Base-by-base conservation (phyloP, 2,797 vertebrate genomes). In the Microctenopoma steveboyesi region DNA sequence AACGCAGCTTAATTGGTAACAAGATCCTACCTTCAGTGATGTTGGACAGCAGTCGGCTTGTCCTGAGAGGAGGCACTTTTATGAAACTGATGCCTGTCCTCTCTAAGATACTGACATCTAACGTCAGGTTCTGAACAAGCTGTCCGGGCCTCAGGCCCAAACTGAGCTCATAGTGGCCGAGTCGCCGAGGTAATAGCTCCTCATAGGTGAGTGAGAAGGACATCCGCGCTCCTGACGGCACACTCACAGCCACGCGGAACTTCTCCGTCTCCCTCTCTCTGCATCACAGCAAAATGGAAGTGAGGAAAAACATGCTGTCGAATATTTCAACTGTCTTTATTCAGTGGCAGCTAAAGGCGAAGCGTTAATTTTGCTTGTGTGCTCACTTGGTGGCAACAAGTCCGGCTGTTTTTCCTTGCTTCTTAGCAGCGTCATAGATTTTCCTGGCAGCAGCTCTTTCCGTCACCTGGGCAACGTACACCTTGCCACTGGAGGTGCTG, bases 301-400 rank as follows among this genome's bases (percentile, higher is more conserved):
- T 43, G 0, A 37, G 45, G 39, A 37, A 69, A 28, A 43, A 25
- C 14, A 50, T 22, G 9, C 11, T 57, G 42, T 15, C n/a, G 45
- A 16, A 37, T 7, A 5, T 25, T 66, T 33, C 10, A 63, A 28
- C 48, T 60, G 4, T 35, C 12, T 16, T 58, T 35, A 57, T 35
- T 53, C 12, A 35, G 18, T 30, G 25, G 22, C 28, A 14, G 35
- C 28, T 35, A n/a, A 52, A 75, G 30, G 28, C 12, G 16, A 13
- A 0, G 48, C 4, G 9, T 14, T 15, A 6, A 0, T 58, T 25
- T 59, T 65, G 25, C 35, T 5, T 37, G 33, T 15, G 25, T 18
- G 93, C 93, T 92, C 59, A 96, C 95, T 95, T 96, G 69, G 95
- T 94, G 11, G 94, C 93, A 13, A 96, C 90, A 14, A 95, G 94